These are phyloP conservation scores for Coendou prehensilis DNA, from an alignment of 2,797 vertebrate species.

Conservation along the genomic window DNA sequence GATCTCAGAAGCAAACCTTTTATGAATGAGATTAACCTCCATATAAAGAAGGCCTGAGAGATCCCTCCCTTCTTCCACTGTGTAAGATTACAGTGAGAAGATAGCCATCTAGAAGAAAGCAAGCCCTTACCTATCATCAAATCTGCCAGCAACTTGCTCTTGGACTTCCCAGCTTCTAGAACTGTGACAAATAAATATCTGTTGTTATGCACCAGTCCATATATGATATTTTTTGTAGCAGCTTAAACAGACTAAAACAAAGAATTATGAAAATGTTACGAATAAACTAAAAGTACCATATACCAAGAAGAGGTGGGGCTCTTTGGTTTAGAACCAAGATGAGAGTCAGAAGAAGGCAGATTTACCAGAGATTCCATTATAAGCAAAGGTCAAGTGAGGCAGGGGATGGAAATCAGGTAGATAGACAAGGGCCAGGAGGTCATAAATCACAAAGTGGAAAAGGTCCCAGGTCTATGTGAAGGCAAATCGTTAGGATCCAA, in stretches of 20 bases:
- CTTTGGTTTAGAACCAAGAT: neutral
- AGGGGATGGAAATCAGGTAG: neutral
- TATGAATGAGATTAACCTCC: neutral
- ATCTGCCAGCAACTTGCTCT: neutral
- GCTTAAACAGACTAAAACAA: neutral
- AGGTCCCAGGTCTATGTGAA: too few relatives aligned
- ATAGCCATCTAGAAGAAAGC: neutral
- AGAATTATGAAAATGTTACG: neutral
- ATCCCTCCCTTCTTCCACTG: neutral
- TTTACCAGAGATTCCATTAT: neutral
- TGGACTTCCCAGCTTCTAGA: neutral
- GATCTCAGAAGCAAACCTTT: neutral
- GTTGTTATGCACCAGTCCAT: neutral
- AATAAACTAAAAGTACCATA: neutral
- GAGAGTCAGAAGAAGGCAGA: neutral
- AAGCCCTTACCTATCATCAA: neutral
- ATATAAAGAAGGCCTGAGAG: neutral
- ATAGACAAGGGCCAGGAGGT: neutral
- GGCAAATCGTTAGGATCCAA: neutral
- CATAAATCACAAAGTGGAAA: neutral
- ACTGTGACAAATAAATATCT: neutral
- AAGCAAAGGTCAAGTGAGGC: neutral
- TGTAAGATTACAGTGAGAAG: neutral
- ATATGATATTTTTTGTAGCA: neutral
- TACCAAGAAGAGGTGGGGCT: neutral